Evolutionary conservation across 2,113 vertebrate species (phyloP), one percentile per base, ranked within the genome.

Genomic region (Thryonomys swinderianus): DNA sequence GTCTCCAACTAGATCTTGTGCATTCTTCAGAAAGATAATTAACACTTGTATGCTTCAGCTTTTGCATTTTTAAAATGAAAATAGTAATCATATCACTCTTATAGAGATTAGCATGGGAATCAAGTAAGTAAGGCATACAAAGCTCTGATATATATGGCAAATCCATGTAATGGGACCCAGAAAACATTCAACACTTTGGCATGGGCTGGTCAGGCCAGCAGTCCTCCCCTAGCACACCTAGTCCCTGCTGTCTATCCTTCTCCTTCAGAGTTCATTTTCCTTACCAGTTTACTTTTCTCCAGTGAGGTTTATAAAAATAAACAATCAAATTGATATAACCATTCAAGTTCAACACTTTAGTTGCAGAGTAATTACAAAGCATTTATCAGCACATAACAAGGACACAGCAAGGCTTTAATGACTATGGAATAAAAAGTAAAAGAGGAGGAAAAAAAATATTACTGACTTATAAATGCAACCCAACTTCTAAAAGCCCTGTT

Each of bases 341-440:
- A 94, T 76, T 94, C 67, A 67, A 91, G 30, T 95, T 91, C 57
- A 94, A 91, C 53, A 93, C 66, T 91, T 95, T 85, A 79, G 21
- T 37, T 91, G 17, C 53, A 85, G 8, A 40, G 27, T 88, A 92
- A 96, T 95, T 86, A 89, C 18, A 12, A 88, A 90, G 57, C 83
- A 95, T 84, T 95, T 85, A 88, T 93, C 88, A 97, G 76, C 34
- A 82, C 9, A 40, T 74, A 95, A 91, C 14, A 69, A 87, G 85
- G 82, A 82, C 76, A 84, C 12, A 76, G 79, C 42, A 74, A 95
- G 57, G 51, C 66, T 84, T 96, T 92, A 95, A 91, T 42, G 67
- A 94, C 78, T 40, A 59, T 48, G 14, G 23, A 93, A 95, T 85
- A 69, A 95, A 94, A 90, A 76, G 13, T 71, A 37, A 90, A 96